Percentiles rank a stretch among this genome's conserved stretches.
phyloP scores from a whole-genome alignment of 2,888 invertebrate genomes.

The Liopterus haemorrhoidalis region DNA sequence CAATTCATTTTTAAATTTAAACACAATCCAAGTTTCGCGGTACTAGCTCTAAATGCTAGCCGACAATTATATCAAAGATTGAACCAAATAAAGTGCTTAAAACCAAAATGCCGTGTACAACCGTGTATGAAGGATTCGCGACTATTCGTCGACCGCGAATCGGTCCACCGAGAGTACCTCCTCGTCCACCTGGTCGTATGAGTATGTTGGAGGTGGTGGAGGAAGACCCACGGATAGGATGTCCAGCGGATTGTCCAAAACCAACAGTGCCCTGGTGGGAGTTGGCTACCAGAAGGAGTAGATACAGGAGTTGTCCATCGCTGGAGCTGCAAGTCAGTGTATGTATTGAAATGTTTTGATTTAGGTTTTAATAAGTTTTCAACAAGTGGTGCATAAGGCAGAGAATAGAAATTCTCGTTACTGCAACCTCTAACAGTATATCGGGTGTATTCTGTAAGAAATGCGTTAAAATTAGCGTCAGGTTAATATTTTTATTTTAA shows the following conservation, averaged over 20 bases:
- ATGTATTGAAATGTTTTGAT: too few relatives aligned
- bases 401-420: neutral
- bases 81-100: too few relatives aligned
- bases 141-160: constrained; percentile 65
- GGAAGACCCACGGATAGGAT: constrained; percentile 62
- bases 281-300: constrained; percentile 68
- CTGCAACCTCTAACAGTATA: constrained; percentile 13
- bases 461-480: too few relatives aligned
- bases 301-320: constrained; percentile 77
- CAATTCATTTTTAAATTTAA: too few relatives aligned
- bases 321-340: constrained; percentile 56
- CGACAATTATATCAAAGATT: too few relatives aligned
- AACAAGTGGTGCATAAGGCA: neutral
- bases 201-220: constrained; percentile 43
- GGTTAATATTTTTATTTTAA: too few relatives aligned
- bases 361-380: constrained; percentile 9
- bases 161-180: constrained; percentile 41
- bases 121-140: constrained; percentile 80
- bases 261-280: constrained; percentile 85
- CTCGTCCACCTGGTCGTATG: constrained; percentile 43
- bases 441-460: too few relatives aligned
- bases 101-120: constrained; percentile 45
- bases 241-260: constrained; percentile 57
- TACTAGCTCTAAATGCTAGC: too few relatives aligned
- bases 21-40: too few relatives aligned